Conservation (phyloP, 2,113 vertebrate genomes). For the Notothenia rossii region DNA sequence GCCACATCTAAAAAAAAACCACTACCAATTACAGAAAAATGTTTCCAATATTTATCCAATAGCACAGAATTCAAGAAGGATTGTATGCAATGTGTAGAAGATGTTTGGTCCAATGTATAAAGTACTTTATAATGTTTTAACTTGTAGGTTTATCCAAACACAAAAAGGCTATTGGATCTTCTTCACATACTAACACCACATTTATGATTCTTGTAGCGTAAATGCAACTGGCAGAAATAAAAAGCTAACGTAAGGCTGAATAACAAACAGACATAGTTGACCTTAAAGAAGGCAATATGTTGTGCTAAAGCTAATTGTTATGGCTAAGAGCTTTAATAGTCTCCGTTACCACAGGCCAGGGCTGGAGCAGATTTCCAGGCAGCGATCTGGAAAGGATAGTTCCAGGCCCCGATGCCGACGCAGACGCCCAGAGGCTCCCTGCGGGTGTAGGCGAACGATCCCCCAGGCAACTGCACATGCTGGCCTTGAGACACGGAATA, state of each 20-base stretch:
- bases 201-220: too few species aligned
- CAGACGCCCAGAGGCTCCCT: constrained; percentile 96
- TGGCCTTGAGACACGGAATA: constrained; percentile 84
- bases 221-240: too few species aligned
- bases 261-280: too few species aligned
- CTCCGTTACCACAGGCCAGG: constrained; percentile 91
- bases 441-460: constrained; percentile 95
- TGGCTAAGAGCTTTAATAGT: neutral
- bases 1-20: neutral
- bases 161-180: neutral
- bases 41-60: neutral
- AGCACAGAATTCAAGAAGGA: neutral
- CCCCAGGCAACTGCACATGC: constrained; percentile 90
- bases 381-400: constrained; percentile 97
- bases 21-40: neutral
- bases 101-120: neutral
- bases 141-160: neutral
- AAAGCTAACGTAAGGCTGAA: too few species aligned
- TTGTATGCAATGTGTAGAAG: neutral
- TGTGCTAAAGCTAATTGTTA: neutral
- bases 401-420: constrained; percentile 97
- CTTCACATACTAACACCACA: too few species aligned
- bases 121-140: neutral
- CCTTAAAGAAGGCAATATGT: neutral
- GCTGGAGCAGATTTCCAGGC: constrained; percentile 96